A percentile compares a stretch with the other conserved stretches of the same genome.
Evolutionary conservation across 2,113 vertebrate species (phyloP).

Genomic region (Grammomys surdaster): DNA sequence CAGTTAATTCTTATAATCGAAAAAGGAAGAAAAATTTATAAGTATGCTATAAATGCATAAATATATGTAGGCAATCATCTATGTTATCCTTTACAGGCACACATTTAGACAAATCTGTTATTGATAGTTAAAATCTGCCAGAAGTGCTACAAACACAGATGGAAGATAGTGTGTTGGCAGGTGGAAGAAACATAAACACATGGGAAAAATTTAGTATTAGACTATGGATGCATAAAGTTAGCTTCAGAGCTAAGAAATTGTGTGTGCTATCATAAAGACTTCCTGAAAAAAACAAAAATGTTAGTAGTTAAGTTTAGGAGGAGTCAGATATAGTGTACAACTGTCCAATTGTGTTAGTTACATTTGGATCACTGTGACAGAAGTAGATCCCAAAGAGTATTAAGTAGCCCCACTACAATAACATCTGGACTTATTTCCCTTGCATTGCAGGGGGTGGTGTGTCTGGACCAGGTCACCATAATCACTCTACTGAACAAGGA

Average conservation of each 20-base stretch:
- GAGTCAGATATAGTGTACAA: not conserved
- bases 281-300: not conserved
- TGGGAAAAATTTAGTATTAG: not conserved
- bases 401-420: too few species aligned
- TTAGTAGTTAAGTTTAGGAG: not conserved
- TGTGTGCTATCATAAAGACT: not conserved
- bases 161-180: not conserved
- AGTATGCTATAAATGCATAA: not conserved
- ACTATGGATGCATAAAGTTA: not conserved
- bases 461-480: too few species aligned
- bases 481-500: too few species aligned
- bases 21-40: not conserved
- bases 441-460: too few species aligned
- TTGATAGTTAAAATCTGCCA: not conserved
- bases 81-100: not conserved
- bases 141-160: not conserved
- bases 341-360: not conserved
- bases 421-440: not conserved
- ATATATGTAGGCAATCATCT: not conserved
- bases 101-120: not conserved
- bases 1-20: not conserved
- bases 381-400: not conserved
- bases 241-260: not conserved
- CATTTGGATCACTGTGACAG: too few species aligned
- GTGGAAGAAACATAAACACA: not conserved